Evolutionary conservation across 2,888 invertebrate species (phyloP), one percentile per base, ranked within the genome.

Genomic region (Drosophila tripunctata): DNA sequence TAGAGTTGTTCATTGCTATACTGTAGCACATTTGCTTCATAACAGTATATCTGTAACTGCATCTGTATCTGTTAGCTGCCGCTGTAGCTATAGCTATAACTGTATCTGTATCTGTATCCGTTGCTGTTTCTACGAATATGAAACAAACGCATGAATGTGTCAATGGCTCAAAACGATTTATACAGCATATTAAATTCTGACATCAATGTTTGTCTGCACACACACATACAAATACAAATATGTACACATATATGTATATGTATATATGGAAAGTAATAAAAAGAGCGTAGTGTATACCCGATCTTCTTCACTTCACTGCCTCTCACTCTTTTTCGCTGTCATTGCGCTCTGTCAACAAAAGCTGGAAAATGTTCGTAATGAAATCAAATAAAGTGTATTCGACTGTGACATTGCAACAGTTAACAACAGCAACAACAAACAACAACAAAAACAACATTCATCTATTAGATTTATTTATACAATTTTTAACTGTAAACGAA

Each of bases 161-260:
- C 88, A 84, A 84, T 84, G 88, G 83, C 75, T 87, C 83, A 79
- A 82, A 87, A 86, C 84, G 84, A 88, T 84, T 88, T 86, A 84
- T 87, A 79, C 81, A 78, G 86, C 87, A 88, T 84, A 86, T 84
- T 84, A 86, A 84, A 84, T 84, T 88, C 80, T 84, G 84, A 88
- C 84, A 84, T 88, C 86, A 86, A 83, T 88, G 83, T 88, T 84
- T 88, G 83, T 24, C 35, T 51, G 51, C 31, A 50, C 41, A 76
- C 38, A 65, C 40, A 52, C 22, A 31, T 24, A 62, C 21, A 38
- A 27, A 36, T 19, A 48, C n/a, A 21, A 10, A 45, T 10, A 41
- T 14, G 27, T 3, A 33, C 45, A 43, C 17, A 10, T n/a, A 44
- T n/a, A 14, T 6, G 36, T 15, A 19, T 14, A 21, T 19, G 3